Evolutionary conservation across 53 echinoderm and acorn worm species (phyloP), one percentile per base, ranked within the genome.

Genomic region (Temnopleurus reevesii): DNA sequence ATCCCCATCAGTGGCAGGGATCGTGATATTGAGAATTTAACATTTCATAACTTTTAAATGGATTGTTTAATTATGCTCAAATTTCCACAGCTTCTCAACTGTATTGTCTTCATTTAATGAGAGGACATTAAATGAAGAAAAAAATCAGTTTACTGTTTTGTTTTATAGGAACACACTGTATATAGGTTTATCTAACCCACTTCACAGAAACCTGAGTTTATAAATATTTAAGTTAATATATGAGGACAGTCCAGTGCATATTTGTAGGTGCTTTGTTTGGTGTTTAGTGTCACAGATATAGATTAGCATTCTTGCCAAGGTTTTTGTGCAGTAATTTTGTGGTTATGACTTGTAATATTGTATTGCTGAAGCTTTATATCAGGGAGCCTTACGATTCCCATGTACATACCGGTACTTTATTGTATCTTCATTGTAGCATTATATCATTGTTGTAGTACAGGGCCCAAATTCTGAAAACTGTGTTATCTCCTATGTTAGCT

Each of bases 291-390:
- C 15, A 9, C 9, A 15, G 15, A 26, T 38, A 21, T 38, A 71
- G 71, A 38, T 9, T 71, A n/a, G 71, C 19, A 8, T 71, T 71
- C 71, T 71, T 71, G 71, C 71, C 71, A 38, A 71, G 35, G 41
- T 71, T 66, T 55, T 19, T 43, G 71, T 63, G 63, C 63, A 71
- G 71, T 71, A 71, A 38, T 71, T 71, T 38, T 27, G 9, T 31
- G 27, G 27, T 29, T 10, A 13, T 60, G n/a, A 60, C 56, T 56
- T 26, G 57, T 57, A 24, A 6, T 71, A 41, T 41, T 71, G 19
- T 23, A 56, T n/a, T 19, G 56, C 56, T 56, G 71, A 71, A 71
- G 41, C 41, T 71, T 3, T 71, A 41, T 71, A 27, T 49, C 49
- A 12, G 49, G n/a, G n/a, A n/a, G n/a, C 15, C 49, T 71, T 71